Evolutionary conservation across 2,888 invertebrate genomes (phyloP).

Genomic region (Caenorhabditis panamensis): DNA sequence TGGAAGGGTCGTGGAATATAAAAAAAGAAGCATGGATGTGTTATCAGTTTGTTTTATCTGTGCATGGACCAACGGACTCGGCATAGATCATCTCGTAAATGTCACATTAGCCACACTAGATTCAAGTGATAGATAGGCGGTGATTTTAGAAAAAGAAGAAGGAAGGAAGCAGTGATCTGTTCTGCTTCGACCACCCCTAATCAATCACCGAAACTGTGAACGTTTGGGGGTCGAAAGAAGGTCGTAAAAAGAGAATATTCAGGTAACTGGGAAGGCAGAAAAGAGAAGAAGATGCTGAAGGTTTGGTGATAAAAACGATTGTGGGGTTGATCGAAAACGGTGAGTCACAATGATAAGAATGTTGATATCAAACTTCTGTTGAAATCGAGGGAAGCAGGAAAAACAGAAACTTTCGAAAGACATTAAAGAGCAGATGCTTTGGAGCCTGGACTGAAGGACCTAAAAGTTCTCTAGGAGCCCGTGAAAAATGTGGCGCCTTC

Average conservation of each 20-base stretch:
- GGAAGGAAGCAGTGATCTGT: not conserved
- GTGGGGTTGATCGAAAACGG: not conserved
- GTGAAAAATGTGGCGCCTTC: slow-evolving; percentile 12
- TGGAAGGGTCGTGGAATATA: not conserved
- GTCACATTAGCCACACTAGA: slow-evolving; percentile 15
- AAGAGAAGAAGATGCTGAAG: not conserved
- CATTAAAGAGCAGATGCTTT: not conserved
- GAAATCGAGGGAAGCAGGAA: too few species aligned
- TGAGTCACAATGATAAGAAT: not conserved
- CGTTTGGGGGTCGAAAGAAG: not conserved
- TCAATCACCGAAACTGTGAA: slow-evolving; percentile 45
- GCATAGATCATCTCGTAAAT: slow-evolving; percentile 30
- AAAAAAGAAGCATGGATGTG: not conserved
- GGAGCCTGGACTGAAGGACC: not conserved
- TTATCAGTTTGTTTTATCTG: slow-evolving; percentile 5
- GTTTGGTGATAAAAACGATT: not conserved
- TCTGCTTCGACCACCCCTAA: not conserved
- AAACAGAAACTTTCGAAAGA: not conserved
- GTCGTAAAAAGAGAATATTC: not conserved
- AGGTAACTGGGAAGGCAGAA: too few species aligned
- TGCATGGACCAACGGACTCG: not conserved
- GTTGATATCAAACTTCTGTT: not conserved
- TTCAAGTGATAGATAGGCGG: slow-evolving; percentile 11
- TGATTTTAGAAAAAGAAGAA: not conserved
- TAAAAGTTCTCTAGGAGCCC: too few species aligned